These are phyloP conservation scores for Pseudomyrmex cubaensis DNA, from an alignment of 1,140 invertebrate genomes.

Conservation along the genomic window DNA sequence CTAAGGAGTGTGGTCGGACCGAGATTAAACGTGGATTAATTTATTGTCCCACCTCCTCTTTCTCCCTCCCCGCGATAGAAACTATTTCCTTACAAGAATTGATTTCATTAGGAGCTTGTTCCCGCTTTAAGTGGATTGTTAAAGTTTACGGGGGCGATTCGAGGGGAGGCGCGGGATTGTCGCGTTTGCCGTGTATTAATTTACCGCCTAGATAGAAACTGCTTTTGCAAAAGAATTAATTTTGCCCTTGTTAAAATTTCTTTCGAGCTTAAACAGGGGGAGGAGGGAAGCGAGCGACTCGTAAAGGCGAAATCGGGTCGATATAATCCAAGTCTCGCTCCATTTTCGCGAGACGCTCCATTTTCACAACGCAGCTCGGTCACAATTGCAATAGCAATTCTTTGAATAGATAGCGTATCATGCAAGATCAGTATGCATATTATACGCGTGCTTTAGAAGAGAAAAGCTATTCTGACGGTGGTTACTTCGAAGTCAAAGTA, in stretches of 20 bases:
- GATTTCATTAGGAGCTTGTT: constrained; percentile 55
- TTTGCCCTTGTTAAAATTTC: constrained; percentile 29
- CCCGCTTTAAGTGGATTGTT: constrained; percentile 49
- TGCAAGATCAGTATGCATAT: too few relatives aligned
- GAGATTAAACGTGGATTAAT: constrained; percentile 58
- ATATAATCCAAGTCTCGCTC: constrained; percentile 25
- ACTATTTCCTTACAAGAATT: constrained; percentile 57
- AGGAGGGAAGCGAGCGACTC: not conserved
- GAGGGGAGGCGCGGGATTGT: constrained; percentile 13
- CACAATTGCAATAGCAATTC: constrained; percentile 24
- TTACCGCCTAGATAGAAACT: constrained; percentile 31
- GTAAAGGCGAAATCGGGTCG: constrained; percentile 18
- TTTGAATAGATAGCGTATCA: not conserved
- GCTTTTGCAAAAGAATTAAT: constrained; percentile 52
- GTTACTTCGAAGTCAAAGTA: not conserved
- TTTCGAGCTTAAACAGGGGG: not conserved
- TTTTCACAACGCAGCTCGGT: not conserved
- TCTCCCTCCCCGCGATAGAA: constrained; percentile 13
- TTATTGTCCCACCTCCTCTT: constrained; percentile 26
- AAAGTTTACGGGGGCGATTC: constrained; percentile 26
- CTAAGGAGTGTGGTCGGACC: constrained; percentile 37
- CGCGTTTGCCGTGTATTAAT: constrained; percentile 35
- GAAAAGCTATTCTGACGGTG: too few relatives aligned
- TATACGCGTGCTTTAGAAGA: too few relatives aligned
- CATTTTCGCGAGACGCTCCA: constrained; percentile 18